These are phyloP conservation scores for Myotis daubentonii DNA, from an alignment of 2,797 vertebrate species.

Conservation along the genomic window DNA sequence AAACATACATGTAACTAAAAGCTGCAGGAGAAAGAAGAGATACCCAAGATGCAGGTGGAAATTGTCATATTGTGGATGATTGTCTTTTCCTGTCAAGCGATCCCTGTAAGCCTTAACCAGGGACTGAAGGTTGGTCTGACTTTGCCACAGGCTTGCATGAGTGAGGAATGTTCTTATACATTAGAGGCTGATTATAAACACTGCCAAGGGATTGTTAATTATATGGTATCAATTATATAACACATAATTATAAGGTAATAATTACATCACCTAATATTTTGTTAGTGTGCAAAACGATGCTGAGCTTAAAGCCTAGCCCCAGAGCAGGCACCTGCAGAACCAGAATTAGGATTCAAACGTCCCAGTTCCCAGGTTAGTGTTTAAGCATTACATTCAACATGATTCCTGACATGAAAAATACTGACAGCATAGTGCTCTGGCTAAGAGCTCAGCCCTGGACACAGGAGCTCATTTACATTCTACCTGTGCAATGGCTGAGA, in stretches of 20 bases:
- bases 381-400: neutral
- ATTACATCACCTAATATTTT: conserved; percentile 57
- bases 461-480: neutral
- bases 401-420: neutral
- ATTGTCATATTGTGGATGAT: neutral
- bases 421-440: neutral
- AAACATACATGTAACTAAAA: neutral
- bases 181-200: conserved; percentile 57
- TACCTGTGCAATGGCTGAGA: neutral
- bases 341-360: neutral
- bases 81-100: neutral
- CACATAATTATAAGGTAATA: conserved; percentile 62
- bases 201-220: conserved; percentile 55
- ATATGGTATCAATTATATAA: conserved; percentile 44
- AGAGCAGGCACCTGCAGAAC: neutral
- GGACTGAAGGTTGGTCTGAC: neutral
- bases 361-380: neutral
- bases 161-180: conserved; percentile 45
- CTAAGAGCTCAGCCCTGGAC: neutral
- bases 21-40: neutral
- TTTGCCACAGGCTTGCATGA: neutral
- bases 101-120: neutral
- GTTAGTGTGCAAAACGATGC: neutral
- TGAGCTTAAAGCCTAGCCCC: neutral
- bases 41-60: neutral